Evolutionary conservation across 2,797 vertebrate genomes (phyloP).

Genomic region (Anniella stebbinsi): DNA sequence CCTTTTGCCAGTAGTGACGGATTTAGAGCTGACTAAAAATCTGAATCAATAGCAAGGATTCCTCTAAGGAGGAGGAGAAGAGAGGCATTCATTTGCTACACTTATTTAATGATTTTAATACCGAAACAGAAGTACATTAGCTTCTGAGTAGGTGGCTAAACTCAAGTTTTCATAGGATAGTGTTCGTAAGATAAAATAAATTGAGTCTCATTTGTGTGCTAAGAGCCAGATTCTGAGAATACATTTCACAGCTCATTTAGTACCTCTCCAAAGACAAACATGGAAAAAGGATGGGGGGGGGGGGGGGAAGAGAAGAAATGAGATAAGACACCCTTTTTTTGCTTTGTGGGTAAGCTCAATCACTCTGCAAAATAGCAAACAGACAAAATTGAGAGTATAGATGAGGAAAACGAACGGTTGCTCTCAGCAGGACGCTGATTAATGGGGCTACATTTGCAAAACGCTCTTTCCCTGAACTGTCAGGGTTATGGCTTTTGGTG

Average conservation of each 20-base stretch:
- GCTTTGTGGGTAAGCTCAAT: neutral
- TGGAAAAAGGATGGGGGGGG: neutral
- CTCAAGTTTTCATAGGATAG: constrained; percentile 35
- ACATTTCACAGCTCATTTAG: constrained; percentile 14
- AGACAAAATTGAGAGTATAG: too few species aligned
- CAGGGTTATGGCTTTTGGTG: neutral
- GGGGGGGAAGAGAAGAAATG: neutral
- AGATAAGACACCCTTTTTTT: neutral
- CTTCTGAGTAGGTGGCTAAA: neutral
- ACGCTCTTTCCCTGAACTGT: neutral
- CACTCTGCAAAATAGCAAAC: neutral
- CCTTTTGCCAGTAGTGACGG: neutral
- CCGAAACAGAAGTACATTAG: neutral
- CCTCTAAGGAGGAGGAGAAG: neutral
- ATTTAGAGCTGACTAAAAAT: neutral
- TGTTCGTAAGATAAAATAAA: constrained; percentile 42
- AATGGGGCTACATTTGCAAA: neutral
- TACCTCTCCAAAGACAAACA: neutral
- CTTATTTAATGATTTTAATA: neutral
- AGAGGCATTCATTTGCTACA: neutral
- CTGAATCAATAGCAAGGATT: neutral
- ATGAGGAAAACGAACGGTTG: neutral
- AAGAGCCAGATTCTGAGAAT: constrained; percentile 43
- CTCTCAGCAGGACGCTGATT: neutral
- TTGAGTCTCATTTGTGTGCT: constrained; percentile 17